Conservation (phyloP, 2,797 vertebrate species). For the Parauchenoglanis punctatus region DNA sequence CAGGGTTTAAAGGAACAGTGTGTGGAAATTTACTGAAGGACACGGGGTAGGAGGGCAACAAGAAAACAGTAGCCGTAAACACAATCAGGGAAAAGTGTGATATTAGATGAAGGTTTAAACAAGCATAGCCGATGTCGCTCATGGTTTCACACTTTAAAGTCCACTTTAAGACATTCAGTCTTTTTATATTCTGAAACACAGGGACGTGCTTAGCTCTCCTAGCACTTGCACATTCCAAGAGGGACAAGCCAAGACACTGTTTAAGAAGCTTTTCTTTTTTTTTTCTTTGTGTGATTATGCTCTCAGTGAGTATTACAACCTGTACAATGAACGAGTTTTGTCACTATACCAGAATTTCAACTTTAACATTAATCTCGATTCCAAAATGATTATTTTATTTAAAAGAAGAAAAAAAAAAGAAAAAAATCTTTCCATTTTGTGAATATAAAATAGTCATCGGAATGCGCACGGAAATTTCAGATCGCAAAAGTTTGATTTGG, state of each 20-base stretch:
- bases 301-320: background rate
- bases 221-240: background rate
- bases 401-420: too few relatives aligned
- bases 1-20: slow-evolving; percentile 15
- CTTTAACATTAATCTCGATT: background rate
- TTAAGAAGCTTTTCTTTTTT: background rate
- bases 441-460: background rate
- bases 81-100: background rate
- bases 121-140: background rate
- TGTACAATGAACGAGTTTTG: background rate
- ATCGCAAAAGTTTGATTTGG: background rate
- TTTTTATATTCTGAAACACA: background rate
- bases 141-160: background rate
- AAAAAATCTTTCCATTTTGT: background rate
- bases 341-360: background rate
- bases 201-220: background rate
- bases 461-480: background rate
- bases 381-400: background rate
- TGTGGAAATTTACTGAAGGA: slow-evolving; percentile 11
- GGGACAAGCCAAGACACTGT: background rate
- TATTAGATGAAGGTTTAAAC: background rate
- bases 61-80: background rate
- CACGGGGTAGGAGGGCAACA: background rate
- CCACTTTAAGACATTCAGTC: background rate
- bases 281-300: background rate